A percentile compares a stretch with the other conserved stretches of the same genome.
Evolutionary conservation across 2,797 vertebrate species (phyloP).

Genomic region (Discoglossus pictus): DNA sequence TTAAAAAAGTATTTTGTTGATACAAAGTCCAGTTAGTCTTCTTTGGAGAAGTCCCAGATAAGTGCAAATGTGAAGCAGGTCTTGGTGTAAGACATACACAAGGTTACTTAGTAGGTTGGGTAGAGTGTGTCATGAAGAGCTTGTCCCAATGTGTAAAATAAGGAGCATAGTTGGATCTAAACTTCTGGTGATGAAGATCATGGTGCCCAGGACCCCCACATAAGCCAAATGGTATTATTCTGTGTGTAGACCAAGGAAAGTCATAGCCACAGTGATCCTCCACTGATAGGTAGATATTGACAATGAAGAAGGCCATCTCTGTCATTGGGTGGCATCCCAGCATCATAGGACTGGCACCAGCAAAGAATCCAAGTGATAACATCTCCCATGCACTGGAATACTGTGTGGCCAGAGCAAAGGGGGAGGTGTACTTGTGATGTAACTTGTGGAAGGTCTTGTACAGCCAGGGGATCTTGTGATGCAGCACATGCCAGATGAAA

Average conservation of each 20-base stretch:
- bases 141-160: constrained; percentile 94
- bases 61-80: too few relatives aligned
- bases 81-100: too few relatives aligned
- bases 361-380: constrained; percentile 82
- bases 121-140: constrained; percentile 77
- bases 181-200: constrained; percentile 85
- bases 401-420: constrained; percentile 84
- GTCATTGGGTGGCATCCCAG: constrained; percentile 84
- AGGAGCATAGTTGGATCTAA: constrained; percentile 86
- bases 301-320: constrained; percentile 77
- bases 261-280: constrained; percentile 92
- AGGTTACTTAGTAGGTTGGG: background rate
- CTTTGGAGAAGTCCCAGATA: too few relatives aligned
- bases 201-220: constrained; percentile 87
- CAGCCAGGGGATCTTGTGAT: constrained; percentile 87
- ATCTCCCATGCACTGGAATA: constrained; percentile 83
- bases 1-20: too few relatives aligned
- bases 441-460: constrained; percentile 88
- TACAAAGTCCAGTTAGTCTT: too few relatives aligned
- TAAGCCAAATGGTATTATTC: constrained; percentile 81
- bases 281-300: constrained; percentile 90
- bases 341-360: constrained; percentile 70
- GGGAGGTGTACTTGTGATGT: constrained; percentile 81
- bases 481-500: constrained; percentile 88
- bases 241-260: constrained; percentile 86